Evolutionary conservation across 1,140 invertebrate genomes (phyloP).

Genomic region (roundworm (Caenorhabditis elegans)): DNA sequence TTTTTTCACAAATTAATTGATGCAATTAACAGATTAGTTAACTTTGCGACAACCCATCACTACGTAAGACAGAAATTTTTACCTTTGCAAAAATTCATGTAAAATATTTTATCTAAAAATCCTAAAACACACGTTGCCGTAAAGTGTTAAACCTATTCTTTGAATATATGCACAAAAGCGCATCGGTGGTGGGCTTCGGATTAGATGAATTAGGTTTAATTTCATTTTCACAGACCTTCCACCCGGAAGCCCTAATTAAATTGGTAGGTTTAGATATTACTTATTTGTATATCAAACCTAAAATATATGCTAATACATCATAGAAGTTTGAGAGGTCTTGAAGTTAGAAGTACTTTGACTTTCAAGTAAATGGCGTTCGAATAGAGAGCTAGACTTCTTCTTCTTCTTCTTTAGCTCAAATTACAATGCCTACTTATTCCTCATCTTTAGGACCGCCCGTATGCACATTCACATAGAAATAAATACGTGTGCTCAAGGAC

Average conservation of each 20-base stretch:
- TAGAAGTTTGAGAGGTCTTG: too few species aligned
- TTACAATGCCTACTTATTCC: conserved; percentile 4
- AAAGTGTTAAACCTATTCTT: not conserved
- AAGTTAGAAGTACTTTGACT: not conserved
- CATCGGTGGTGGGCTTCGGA: not conserved
- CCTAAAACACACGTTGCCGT: too few species aligned
- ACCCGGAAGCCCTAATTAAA: not conserved
- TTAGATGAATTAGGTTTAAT: conserved; percentile 5
- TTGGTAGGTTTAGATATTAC: not conserved
- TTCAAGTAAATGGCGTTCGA: not conserved
- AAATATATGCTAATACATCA: too few species aligned
- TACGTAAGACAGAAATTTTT: too few species aligned
- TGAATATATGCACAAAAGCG: not conserved
- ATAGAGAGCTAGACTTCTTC: not conserved
- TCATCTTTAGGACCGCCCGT: not conserved
- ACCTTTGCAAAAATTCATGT: too few species aligned
- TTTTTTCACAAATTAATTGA: too few species aligned
- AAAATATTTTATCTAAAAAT: too few species aligned
- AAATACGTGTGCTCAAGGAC: conserved; percentile 23
- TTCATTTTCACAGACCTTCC: not conserved
- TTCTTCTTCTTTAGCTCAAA: not conserved
- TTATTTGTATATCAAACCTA: too few species aligned
- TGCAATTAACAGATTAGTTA: too few species aligned
- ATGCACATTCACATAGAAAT: not conserved
- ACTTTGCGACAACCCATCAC: too few species aligned